Evolutionary conservation across 2,888 invertebrate species (phyloP), one percentile per base, ranked within the genome.

Genomic region (Blera fallax): DNA sequence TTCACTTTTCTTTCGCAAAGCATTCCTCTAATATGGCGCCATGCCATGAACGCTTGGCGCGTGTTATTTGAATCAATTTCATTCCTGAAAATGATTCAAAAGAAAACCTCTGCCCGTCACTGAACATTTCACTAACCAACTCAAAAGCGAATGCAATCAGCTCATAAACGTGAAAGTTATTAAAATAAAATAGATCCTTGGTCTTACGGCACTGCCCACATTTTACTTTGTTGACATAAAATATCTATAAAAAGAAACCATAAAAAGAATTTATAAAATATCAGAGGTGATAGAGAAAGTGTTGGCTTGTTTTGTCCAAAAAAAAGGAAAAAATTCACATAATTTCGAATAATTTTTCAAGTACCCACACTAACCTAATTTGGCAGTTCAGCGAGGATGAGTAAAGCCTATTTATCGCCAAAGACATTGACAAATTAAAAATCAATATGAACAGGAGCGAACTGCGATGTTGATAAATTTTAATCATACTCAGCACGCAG

Each of bases 381-480:
- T 14, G 2, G n/a, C 14, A 40, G 14, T 40, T 40, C n/a, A n/a
- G 14, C 14, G 14, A 6, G 40, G 10, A 21, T 21, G 1, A 16
- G 11, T 7, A 18, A 45, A 45, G 24, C 21, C 8, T 37, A 21
- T 24, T 37, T 6, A 24, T 24, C 40, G 1, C 24, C 4, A 43
- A 43, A 60, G 16, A 40, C 24, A 45, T 18, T 29, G 14, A 64
- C 11, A 37, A 65, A 24, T 52, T 14, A n/a, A 62, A 52, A 62
- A 62, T 62, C 72, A 60, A 73, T 52, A 14, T 10, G 10, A 58
- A 8, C 21, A 60, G 11, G n/a, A n/a, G n/a, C n/a, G n/a, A 34
- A 50, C 24, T 50, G 34, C 14, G 37, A 58, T 16, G 27, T 7
- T 34, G n/a, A 45, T 32, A 34, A 56, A 48, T 56, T 45, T 18